phyloP scores from a whole-genome alignment of 2,888 invertebrate species.

The Epirrhoe alternata region DNA sequence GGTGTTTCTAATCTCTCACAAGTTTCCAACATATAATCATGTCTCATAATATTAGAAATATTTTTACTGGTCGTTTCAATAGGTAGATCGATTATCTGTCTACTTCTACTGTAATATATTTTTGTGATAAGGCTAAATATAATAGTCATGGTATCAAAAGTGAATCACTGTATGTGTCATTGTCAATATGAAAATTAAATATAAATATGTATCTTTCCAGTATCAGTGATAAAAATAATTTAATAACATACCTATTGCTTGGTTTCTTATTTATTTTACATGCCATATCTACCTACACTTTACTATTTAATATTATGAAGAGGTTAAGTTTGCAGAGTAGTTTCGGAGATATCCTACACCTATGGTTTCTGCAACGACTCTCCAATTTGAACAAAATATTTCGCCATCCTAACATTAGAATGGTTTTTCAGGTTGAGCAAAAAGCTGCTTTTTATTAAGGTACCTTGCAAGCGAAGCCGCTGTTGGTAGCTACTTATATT shows the following conservation, averaged over 20 bases:
- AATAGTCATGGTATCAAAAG: not conserved
- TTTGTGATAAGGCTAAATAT: not conserved
- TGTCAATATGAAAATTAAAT: not conserved
- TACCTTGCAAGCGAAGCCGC: too few species aligned
- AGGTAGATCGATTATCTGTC: not conserved
- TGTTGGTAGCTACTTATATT: not conserved
- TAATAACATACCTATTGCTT: not conserved
- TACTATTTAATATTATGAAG: too few species aligned
- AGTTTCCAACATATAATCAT: not conserved
- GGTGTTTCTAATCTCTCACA: slow-evolving; percentile 3
- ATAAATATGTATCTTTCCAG: not conserved
- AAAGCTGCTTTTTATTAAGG: too few species aligned
- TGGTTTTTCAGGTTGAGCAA: too few species aligned
- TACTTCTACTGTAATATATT: not conserved
- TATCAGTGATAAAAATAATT: not conserved
- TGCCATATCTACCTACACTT: not conserved
- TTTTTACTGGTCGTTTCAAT: not conserved
- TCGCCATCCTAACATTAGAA: too few species aligned
- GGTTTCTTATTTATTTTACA: not conserved
- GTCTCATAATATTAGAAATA: not conserved
- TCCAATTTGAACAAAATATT: too few species aligned
- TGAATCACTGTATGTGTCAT: not conserved
- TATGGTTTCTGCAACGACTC: too few species aligned
- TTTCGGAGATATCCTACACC: too few species aligned
- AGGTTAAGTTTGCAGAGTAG: too few species aligned